A percentile compares a stretch with the other conserved stretches of the same genome.
Evolutionary conservation across 2,797 vertebrate genomes (phyloP).

Genomic region (Syncerus caffer): DNA sequence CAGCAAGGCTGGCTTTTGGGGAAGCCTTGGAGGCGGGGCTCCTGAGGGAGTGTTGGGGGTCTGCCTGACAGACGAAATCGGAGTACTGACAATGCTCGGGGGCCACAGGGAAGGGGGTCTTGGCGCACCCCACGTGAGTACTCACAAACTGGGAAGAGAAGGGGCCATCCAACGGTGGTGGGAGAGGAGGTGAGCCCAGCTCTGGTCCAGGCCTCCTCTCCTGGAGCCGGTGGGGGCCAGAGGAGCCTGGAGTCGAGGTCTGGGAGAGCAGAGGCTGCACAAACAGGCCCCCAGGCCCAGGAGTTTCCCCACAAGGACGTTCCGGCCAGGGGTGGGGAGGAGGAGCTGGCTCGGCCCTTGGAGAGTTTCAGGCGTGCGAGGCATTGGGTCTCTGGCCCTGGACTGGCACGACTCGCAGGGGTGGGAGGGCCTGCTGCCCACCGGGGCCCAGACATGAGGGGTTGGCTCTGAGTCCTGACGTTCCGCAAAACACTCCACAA

Average conservation of each 20-base stretch:
- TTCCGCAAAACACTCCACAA: neutral
- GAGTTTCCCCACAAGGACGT: neutral
- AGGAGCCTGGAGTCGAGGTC: neutral
- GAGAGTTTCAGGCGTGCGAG: neutral
- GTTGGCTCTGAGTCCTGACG: neutral
- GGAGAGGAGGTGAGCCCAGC: neutral
- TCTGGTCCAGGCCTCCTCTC: neutral
- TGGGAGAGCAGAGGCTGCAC: neutral
- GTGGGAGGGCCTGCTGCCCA: neutral
- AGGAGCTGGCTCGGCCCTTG: neutral
- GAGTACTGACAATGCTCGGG: neutral
- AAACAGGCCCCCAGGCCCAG: neutral
- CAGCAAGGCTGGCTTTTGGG: constrained; percentile 30
- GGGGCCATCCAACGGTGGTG: neutral
- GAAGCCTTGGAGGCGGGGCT: neutral
- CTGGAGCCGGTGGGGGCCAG: neutral
- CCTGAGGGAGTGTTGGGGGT: constrained; percentile 8
- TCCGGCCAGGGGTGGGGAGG: neutral
- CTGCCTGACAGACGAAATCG: neutral
- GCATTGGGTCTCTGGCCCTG: neutral
- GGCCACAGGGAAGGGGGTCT: neutral
- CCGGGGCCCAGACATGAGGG: neutral
- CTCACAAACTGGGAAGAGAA: neutral
- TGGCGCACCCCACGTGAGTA: neutral
- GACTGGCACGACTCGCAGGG: neutral